These are phyloP conservation scores for Pholis gunnellus DNA, from an alignment of 2,113 vertebrate genomes.

Conservation along the genomic window DNA sequence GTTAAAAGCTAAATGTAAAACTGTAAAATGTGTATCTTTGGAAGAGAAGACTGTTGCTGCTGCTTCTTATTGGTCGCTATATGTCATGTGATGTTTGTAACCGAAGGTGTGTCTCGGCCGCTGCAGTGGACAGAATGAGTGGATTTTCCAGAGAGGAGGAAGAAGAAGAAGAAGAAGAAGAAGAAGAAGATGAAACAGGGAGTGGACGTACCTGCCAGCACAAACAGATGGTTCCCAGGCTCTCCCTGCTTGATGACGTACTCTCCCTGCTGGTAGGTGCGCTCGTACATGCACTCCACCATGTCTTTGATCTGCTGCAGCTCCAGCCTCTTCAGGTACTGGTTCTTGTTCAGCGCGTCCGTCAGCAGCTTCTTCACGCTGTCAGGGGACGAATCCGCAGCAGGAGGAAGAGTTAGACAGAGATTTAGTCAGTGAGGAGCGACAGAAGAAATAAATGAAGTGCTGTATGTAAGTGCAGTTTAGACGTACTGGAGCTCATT, in stretches of 20 bases:
- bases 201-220: conserved; percentile 87
- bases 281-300: conserved; percentile 95
- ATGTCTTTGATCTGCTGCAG: conserved; percentile 92
- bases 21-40: background rate
- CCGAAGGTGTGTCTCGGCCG: background rate
- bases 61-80: background rate
- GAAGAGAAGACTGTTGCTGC: background rate
- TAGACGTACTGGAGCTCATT: background rate
- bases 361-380: conserved; percentile 93
- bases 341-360: conserved; percentile 92
- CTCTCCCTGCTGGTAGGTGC: conserved; percentile 89
- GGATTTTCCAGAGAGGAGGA: background rate
- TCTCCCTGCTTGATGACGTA: conserved; percentile 92
- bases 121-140: background rate
- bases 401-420: background rate
- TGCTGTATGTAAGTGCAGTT: background rate
- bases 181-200: background rate
- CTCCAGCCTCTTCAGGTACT: conserved; percentile 92
- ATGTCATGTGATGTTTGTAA: background rate
- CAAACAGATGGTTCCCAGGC: conserved; percentile 91
- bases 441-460: background rate
- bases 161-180: background rate
- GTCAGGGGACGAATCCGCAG: background rate
- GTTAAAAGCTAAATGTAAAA: background rate
- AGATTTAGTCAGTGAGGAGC: background rate